Base-by-base conservation (phyloP, 1,140 invertebrate genomes). In the Ectropis grisescens region DNA sequence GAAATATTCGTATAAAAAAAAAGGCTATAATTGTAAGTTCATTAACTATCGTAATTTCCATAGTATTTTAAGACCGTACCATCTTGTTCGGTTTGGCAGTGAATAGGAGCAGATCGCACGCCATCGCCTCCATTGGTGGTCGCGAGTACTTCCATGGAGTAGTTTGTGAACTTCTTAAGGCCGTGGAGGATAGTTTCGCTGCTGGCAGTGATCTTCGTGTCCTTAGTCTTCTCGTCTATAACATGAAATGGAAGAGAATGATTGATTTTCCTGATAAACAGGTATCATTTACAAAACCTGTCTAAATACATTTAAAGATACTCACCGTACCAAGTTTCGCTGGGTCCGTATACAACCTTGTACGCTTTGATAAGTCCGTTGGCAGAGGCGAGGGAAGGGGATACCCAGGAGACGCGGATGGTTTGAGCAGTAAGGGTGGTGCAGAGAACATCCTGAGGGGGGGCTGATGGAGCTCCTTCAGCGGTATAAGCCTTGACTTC, bases 301-400 rank as follows among this genome's bases (percentile, higher is more conserved):
- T n/a, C n/a, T n/a, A n/a, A n/a, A 27, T 26, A 10, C 0, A 15
- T 3, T 38, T 14, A 11, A 38, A 25, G 2, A 47, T 58, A 90
- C 89, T 89, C 84, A 92, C 90, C 90, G 85, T 93, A 94, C 93
- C 93, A 96, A 33, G 91, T 88, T 50, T 95, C 93, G 50, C 91
- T 93, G 28, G 95, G 93, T 58, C 94, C 95, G 66, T 96, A 98
- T 41, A 98, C 90, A 32, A 98, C 94, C 83, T 97, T 98, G 84
- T 98, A 98, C 13, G 95, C 95, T 72, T 96, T 96, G 45, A 98
- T 95, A 26, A 97, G 90, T 48, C 96, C 96, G 68, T 98, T 96
- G 25, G 96, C 93, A 34, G 94, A 90, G 33, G 90, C 90, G 0
- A 95, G 84, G 13, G 94, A 93, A 0, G 95, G 95, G 0, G 94